Base-by-base conservation (phyloP, 1,140 invertebrate species). In the Apis florea region DNA sequence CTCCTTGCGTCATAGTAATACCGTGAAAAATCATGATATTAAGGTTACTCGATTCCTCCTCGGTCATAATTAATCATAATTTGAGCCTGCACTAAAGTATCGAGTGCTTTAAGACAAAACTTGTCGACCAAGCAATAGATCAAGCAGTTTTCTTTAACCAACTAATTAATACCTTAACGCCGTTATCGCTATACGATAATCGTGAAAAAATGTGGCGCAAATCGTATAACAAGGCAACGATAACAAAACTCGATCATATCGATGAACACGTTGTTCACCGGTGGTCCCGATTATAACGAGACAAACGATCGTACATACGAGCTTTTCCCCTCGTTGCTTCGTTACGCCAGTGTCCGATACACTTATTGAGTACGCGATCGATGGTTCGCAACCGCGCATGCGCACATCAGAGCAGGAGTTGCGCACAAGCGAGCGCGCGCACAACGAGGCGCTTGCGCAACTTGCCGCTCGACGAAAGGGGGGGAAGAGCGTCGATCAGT, bases 391-490 rank as follows among this genome's bases (percentile, higher is more conserved):
- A 73, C 24, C 54, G 53, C 40, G 47, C 76, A 70, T 31, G 75
- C 12, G 53, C 59, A 61, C 24, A 61, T 24, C 59, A 61, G 24
- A n/a, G 58, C 58, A 24, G 51, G 51, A 51, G 26, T 61, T 61
- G 59, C 24, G 59, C 59, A 40, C 31, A 40, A 40, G 31, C 31
- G 31, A 40, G 6, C 31, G 31, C 31, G 31, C 79, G 79, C 83
- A 74, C 56, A 81, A 88, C 81, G 61, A 51, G 67, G 49, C 72
- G 69, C 64, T 89, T 87, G 86, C 88, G 88, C 82, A 88, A 87
- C 75, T 54, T 31, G 51, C 40, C n/a, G 10, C n/a, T 49, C 63
- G 61, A 64, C 51, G 73, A 51, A 56, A 63, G 19, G 78, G 66
- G 10, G 73, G 56, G 66, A 73, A 81, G 76, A 64, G 47, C 67